These are phyloP conservation scores for Balanococcus diminutus DNA, from an alignment of 2,888 invertebrate species.

Conservation along the genomic window DNA sequence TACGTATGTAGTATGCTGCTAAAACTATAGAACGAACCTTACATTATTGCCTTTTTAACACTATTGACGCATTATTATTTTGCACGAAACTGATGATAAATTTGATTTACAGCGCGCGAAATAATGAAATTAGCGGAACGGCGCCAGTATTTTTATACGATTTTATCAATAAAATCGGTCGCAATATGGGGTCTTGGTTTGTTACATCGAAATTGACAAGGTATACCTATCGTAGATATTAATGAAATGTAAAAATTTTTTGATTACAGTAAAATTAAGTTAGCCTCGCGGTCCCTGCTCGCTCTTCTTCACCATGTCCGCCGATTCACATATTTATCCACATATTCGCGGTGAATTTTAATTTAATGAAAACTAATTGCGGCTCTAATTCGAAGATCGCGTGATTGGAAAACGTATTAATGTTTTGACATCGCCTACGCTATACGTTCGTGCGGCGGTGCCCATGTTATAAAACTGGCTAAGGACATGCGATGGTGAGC, in stretches of 20 bases:
- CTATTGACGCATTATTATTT: neutral
- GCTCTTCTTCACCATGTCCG: neutral
- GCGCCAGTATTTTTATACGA: constrained; percentile 50
- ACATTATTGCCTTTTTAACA: neutral
- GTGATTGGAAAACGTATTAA: constrained; percentile 22
- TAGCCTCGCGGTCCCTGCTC: neutral
- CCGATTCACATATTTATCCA: neutral
- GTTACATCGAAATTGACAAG: constrained; percentile 51
- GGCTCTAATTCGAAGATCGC: constrained; percentile 29
- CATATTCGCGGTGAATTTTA: neutral
- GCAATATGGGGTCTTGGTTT: constrained; percentile 53
- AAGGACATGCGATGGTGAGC: constrained; percentile 14
- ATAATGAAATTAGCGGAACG: constrained; percentile 43
- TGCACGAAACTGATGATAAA: constrained; percentile 1
- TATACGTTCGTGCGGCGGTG: neutral
- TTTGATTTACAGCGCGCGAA: constrained; percentile 39
- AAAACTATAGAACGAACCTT: neutral
- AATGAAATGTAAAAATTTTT: neutral
- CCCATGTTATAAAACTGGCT: neutral
- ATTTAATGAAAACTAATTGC: constrained; percentile 42
- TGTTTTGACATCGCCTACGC: neutral
- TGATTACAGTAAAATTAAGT: neutral
- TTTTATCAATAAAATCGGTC: constrained; percentile 50
- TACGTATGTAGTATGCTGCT: neutral
- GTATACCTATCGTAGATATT: constrained; percentile 39